Base-by-base conservation (phyloP, 1,140 invertebrate genomes). In the Panagrolaimus sp. region DNA sequence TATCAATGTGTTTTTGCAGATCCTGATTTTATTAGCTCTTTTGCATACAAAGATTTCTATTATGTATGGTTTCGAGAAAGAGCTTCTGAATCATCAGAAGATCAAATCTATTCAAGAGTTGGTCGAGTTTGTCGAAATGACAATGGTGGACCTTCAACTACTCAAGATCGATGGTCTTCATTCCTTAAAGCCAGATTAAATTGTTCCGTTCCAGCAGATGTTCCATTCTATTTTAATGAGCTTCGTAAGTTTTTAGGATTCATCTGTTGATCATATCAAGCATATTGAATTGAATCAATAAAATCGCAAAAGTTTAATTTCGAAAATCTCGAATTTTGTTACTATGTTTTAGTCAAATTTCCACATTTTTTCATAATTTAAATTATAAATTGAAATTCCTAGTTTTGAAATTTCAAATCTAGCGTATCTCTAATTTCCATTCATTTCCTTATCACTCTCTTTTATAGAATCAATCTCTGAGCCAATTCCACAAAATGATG, bases 171-270 rank as follows among this genome's bases (percentile, higher is more conserved):
- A 81, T 96, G 92, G 92, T 95, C 92, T 53, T 91, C 91, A 71
- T 96, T 93, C 84, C 86, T 94, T 67, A 97, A 96, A 87, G 90
- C 92, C 31, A 88, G 93, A 71, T 88, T 97, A 65, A 96, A 96
- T 85, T 97, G 93, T 84, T 96, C 93, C 1, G 88, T 96, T 72
- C 91, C 92, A 48, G 77, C 72, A 14, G 92, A 92, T 77, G 93
- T 92, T 87, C 93, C 93, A 27, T 96, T 96, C 85, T 95, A 95
- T 86, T 96, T 96, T 86, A 91, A 96, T 86, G 93, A 96, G 89
- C 93, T 96, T 81, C 93, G 92, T 96, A 89, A 91, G 92, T 91
- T 65, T 61, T 64, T 63, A 14, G 61, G 9, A 5, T 9, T 44
- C n/a, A n/a, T 20, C 53, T 38, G 31, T 38, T 4, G 31, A 38